Percentiles rank a stretch among this genome's conserved stretches.
Evolutionary conservation across 53 echinoderm and acorn worm species (phyloP).

Genomic region (Hippasteria phrygiana): DNA sequence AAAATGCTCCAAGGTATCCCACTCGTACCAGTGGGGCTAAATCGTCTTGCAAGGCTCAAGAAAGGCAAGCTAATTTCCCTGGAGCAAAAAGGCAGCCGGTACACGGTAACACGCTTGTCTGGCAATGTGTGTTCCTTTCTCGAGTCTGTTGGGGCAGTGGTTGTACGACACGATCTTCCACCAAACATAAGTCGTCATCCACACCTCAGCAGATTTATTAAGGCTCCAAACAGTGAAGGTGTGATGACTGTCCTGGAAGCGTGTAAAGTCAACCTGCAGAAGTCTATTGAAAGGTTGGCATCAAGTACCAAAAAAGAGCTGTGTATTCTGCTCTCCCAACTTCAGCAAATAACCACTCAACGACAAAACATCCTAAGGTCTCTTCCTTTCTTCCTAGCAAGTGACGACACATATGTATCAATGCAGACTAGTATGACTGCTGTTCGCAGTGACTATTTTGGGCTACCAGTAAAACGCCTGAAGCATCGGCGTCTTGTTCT

Average conservation of each 20-base stretch:
- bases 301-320: not conserved
- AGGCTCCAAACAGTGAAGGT: slow-evolving; percentile 24
- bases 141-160: slow-evolving; percentile 44
- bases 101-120: not conserved
- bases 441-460: slow-evolving; percentile 40
- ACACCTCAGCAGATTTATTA: not conserved
- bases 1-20: slow-evolving; percentile 21
- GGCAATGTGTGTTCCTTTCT: slow-evolving; percentile 38
- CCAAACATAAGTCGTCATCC: slow-evolving; percentile 11
- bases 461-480: slow-evolving; percentile 28
- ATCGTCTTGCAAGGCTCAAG: slow-evolving; percentile 20
- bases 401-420: slow-evolving; percentile 1
- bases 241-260: slow-evolving; percentile 8
- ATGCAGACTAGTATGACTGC: not conserved
- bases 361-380: not conserved
- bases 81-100: not conserved
- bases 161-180: slow-evolving; percentile 23
- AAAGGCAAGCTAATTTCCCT: not conserved
- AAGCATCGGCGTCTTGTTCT: slow-evolving; percentile 16
- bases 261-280: not conserved
- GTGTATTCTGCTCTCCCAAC: not conserved
- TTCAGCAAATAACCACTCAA: not conserved
- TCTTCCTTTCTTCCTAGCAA: slow-evolving; percentile 39
- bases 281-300: not conserved
- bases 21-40: slow-evolving; percentile 20